A percentile compares a stretch with the other conserved stretches of the same genome.
Conservation (phyloP, 2,113 vertebrate genomes). For the Polyodon spathula region DNA sequence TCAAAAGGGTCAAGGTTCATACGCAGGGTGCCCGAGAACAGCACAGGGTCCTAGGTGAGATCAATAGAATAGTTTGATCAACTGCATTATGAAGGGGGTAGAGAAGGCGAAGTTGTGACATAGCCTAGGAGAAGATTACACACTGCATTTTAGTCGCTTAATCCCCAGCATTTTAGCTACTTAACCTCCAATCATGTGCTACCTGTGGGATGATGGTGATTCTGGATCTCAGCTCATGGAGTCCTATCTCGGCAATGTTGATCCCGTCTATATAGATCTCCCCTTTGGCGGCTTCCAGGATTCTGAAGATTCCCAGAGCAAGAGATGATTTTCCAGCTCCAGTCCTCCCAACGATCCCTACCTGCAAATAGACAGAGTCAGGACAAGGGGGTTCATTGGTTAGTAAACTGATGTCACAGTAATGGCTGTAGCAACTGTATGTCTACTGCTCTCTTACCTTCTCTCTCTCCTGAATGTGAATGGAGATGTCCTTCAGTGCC, state of each 20-base stretch:
- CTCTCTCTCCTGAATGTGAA: slow-evolving; percentile 66
- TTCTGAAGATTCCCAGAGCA: slow-evolving; percentile 67
- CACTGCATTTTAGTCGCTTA: too few relatives aligned
- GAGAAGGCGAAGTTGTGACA: too few relatives aligned
- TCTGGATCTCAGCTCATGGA: slow-evolving; percentile 75
- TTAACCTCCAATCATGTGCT: too few relatives aligned
- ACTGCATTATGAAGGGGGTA: too few relatives aligned
- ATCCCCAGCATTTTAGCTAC: too few relatives aligned
- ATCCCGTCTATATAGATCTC: slow-evolving; percentile 75
- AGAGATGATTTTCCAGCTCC: slow-evolving; percentile 91
- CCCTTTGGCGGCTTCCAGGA: slow-evolving; percentile 80
- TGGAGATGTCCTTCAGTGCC: slow-evolving; percentile 64
- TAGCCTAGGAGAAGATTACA: too few relatives aligned
- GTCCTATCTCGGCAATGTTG: slow-evolving; percentile 70
- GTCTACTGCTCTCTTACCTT: too few relatives aligned
- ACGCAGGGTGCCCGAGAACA: slow-evolving; percentile 86
- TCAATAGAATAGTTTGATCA: neutral
- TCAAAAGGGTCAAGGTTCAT: slow-evolving; percentile 93
- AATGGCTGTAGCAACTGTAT: slow-evolving; percentile 3
- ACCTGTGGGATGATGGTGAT: slow-evolving; percentile 85
- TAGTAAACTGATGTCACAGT: neutral
- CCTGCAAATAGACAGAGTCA: too few relatives aligned
- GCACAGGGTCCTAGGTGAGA: slow-evolving; percentile 71
- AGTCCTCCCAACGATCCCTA: slow-evolving; percentile 87
- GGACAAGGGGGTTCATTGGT: too few relatives aligned